These are phyloP conservation scores for Rapana venosa DNA, from an alignment of 2,888 invertebrate species.

Conservation along the genomic window DNA sequence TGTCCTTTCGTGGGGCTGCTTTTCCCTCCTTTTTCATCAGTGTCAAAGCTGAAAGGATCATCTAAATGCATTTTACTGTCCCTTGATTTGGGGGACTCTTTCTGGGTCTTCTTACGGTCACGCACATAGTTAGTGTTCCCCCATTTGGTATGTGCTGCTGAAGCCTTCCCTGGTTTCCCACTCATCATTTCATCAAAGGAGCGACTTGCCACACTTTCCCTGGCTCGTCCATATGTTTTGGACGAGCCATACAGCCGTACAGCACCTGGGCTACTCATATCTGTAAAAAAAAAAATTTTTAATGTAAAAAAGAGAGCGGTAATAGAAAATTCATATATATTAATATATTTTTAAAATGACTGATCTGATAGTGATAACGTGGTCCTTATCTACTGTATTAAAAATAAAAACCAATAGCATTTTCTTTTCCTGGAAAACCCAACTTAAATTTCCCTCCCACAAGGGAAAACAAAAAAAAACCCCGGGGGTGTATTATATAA, in stretches of 20 bases:
- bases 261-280: conserved; percentile 42
- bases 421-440: no score
- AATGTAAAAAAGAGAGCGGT: neutral
- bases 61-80: conserved; percentile 46
- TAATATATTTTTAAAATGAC: no score
- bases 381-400: no score
- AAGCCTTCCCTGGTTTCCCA: conserved; percentile 54
- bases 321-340: no score
- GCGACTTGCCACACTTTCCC: conserved; percentile 61
- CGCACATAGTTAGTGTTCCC: conserved; percentile 69
- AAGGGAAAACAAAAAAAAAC: no score
- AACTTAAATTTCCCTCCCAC: no score
- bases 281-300: conserved; percentile 22
- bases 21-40: conserved; percentile 62
- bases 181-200: conserved; percentile 66
- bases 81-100: conserved; percentile 39
- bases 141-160: conserved; percentile 68
- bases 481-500: no score
- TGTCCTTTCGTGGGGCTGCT: conserved; percentile 48
- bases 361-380: no score
- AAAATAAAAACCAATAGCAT: no score
- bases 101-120: conserved; percentile 57
- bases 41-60: conserved; percentile 72
- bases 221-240: conserved; percentile 62
- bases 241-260: conserved; percentile 29